Evolutionary conservation across 2,797 vertebrate genomes (phyloP), one percentile per base, ranked within the genome.

Genomic region (Labroides dimidiatus): DNA sequence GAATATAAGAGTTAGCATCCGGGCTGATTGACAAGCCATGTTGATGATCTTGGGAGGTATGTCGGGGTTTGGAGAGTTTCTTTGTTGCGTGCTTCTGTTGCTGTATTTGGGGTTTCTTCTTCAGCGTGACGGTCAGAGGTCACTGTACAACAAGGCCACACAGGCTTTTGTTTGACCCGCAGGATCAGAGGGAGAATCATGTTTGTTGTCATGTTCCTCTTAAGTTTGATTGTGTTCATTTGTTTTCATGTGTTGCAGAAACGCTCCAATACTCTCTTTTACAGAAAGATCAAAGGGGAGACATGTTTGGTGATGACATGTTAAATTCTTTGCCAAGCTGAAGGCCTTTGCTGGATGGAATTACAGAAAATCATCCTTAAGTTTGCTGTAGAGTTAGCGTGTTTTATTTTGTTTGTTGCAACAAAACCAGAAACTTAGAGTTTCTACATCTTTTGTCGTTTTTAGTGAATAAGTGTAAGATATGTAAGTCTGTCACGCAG

Each of bases 71-170:
- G 55, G 37, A 58, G 36, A 47, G 48, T 63, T 80, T 77, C 80
- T 85, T 84, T 85, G 85, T 81, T 62, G 57, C 4, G 3, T 59
- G 51, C 60, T 67, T 69, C 52, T 84, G 75, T 85, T 84, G 74
- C 62, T 91, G 75, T 91, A 75, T 92, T 92, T 88, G 78, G 83
- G 85, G 77, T 90, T 84, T 78, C 55, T 83, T 69, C 69, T 80
- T 62, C 57, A 48, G 80, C 47, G 57, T 92, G 86, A 90, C 77
- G 62, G 81, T 80, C 72, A 69, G 62, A 65, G 88, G 90, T 91
- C 85, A 65, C 15, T 0, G 24, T 72, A 17, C 60, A 58, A 57
- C 73, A 77, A 60, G 78, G 78, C 82, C 73, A 67, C 86, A 62
- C 64, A 58, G 65, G 84, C 75, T 87, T 56, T 23, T 56, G 51